phyloP scores from a whole-genome alignment of 2,797 vertebrate species.

The Numenius phaeopus region DNA sequence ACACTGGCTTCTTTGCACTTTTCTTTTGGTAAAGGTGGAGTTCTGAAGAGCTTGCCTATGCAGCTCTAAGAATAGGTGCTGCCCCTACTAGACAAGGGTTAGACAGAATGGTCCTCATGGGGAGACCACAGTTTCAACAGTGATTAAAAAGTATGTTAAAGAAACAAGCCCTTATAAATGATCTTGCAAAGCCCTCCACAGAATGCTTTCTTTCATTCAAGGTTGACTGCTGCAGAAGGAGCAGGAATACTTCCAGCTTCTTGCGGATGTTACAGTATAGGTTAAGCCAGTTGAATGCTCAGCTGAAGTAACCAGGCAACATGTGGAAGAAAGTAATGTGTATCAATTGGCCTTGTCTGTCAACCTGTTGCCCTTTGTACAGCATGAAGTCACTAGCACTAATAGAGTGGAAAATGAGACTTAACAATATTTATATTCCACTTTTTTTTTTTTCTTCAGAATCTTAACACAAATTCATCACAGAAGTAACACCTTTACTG shows the following conservation, averaged over 20 bases:
- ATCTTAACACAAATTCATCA: background rate
- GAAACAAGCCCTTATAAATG: background rate
- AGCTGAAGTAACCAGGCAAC: background rate
- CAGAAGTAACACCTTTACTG: background rate
- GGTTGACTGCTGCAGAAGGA: background rate
- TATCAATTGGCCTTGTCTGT: background rate
- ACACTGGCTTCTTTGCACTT: background rate
- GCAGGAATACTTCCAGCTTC: background rate
- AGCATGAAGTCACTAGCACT: background rate
- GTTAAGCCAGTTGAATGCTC: background rate
- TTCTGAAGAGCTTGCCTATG: background rate
- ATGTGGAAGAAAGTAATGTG: background rate
- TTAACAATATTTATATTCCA: background rate
- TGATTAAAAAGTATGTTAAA: background rate
- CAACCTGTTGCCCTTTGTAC: background rate
- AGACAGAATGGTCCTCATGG: background rate
- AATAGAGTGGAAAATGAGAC: background rate
- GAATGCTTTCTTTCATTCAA: background rate
- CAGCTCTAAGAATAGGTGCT: background rate
- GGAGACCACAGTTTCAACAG: background rate
- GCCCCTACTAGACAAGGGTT: background rate
- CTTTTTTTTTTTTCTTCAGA: background rate
- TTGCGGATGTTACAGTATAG: background rate
- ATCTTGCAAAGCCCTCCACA: background rate
- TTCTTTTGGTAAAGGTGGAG: background rate